Base-by-base conservation (phyloP, 1,140 invertebrate genomes). In the Zaprionus africanus region DNA sequence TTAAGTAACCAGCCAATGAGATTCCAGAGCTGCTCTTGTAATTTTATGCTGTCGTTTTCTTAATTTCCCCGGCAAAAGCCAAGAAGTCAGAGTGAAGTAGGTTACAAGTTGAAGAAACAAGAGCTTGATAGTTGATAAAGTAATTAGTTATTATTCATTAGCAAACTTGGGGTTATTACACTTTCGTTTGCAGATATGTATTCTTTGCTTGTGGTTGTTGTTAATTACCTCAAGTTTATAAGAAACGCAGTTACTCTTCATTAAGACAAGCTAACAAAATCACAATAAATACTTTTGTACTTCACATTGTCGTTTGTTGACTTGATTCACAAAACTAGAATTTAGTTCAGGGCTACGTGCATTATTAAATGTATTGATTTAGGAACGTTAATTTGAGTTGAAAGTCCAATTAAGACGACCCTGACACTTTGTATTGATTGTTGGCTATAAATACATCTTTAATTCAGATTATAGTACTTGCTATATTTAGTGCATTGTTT, bases 1-100 rank as follows among this genome's bases (percentile, higher is more conserved):
- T 31, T 60, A 60, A 59, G 62, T 66, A 65, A 58, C 53, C 63
- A 38, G 17, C n/a, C 62, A 73, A 69, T 31, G 59, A 41, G 31
- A 51, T 69, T 57, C 41, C 19, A 28, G 24, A 43, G 65, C n/a
- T 49, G 65, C 56, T 63, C 5, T 9, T 36, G 51, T 43, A 63
- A 43, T 70, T 68, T 63, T 70, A 60, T 60, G 24, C 56, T 12
- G 34, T 54, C 70, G 6, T 54, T 54, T 64, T 41, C 54, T 65
- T 54, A 54, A 60, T 60, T 43, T 51, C 28, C 41, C 57, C 26
- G 7, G 57, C 19, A 19, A 60, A 13, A 11, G 64, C 15, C 34
- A n/a, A 59, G n/a, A 11, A 65, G 41, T 54, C 26, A 38, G 13
- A 24, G 34, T 57, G 6, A 46, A 64, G 17, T 36, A n/a, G 38